Percentiles rank a stretch among this genome's conserved stretches.
phyloP scores from a whole-genome alignment of 1,140 invertebrate species.

The Drosophila rhopaloa region DNA sequence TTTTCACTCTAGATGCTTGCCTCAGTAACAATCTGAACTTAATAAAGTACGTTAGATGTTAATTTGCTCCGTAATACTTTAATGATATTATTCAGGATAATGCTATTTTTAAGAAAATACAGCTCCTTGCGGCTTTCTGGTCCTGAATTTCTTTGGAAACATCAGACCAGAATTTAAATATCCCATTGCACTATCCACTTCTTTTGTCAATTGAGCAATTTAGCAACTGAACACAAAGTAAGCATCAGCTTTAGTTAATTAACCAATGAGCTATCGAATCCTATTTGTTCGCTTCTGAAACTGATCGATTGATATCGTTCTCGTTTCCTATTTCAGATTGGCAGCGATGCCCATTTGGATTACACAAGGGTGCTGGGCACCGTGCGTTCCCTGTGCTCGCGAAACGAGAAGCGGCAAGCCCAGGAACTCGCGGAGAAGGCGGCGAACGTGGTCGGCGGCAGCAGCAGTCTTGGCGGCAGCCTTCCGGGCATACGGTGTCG shows the following conservation, averaged over 20 bases:
- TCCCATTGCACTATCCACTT: background rate
- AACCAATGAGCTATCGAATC: background rate
- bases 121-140: no score
- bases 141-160: no score
- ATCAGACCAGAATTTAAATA: no score
- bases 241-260: background rate
- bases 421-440: conserved; percentile 77
- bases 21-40: conserved; percentile 1
- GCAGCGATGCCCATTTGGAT: conserved; percentile 84
- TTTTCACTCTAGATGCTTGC: conserved; percentile 17
- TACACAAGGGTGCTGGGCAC: conserved; percentile 85
- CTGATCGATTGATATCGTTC: background rate
- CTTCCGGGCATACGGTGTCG: conserved; percentile 60
- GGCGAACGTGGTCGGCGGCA: conserved; percentile 76
- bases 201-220: background rate
- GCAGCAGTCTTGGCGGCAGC: conserved; percentile 30
- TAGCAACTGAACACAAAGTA: background rate
- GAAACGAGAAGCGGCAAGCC: conserved; percentile 85
- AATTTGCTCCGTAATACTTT: conserved; percentile 4
- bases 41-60: background rate
- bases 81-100: background rate
- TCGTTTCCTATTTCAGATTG: conserved; percentile 59
- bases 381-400: conserved; percentile 85
- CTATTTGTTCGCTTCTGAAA: no score
- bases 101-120: background rate